Base-by-base conservation (phyloP, 1,140 invertebrate species). In the Saccostrea echinata region DNA sequence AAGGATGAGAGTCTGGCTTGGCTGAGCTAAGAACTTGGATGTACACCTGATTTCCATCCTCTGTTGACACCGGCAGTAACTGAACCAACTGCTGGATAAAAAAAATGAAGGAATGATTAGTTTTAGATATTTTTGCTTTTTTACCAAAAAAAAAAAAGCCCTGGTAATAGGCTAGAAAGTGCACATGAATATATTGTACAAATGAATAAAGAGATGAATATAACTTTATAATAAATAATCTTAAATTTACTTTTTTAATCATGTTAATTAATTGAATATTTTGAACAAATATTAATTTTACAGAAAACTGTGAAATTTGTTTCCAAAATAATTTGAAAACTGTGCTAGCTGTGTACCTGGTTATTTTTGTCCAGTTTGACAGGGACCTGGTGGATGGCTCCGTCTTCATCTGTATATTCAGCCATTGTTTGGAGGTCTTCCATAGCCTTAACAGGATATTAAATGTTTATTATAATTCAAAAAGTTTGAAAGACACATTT, bases 21-120 rank as follows among this genome's bases (percentile, higher is more conserved):
- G 13, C 13, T 18, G 52, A 57, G 33, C 35, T 61, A 11, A 85
- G n/a, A 21, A 61, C 68, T 33, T 61, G 55, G 27, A 55, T 43
- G 27, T 61, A 43, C 21, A 43, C 24, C 3, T 64, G 33, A n/a
- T 83, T 53, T 12, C 81, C 81, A 11, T 83, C 51, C 21, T 83
- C 81, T 30, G 35, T 83, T 2, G 35, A 53, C 3, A 83, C 81
- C 8, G 81, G 81, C 33, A 83, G 24, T 33, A 83, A 33, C 16
- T 83, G 35, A 43, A 83, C 81, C 81, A 83, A 83, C 81, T 52
- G 21, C 81, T 52, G n/a, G n/a, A n/a, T n/a, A n/a, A n/a, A n/a
- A n/a, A n/a, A n/a, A 83, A 52, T 51, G 3, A 52, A 82, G 33
- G 43, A 4, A 82, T 1, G 11, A 71, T 13, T 33, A 12, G 0